A percentile compares a stretch with the other conserved stretches of the same genome.
These are phyloP conservation scores for Caenorhabditis brenneri DNA, from an alignment of 1,140 invertebrate genomes.

Conservation along the genomic window DNA sequence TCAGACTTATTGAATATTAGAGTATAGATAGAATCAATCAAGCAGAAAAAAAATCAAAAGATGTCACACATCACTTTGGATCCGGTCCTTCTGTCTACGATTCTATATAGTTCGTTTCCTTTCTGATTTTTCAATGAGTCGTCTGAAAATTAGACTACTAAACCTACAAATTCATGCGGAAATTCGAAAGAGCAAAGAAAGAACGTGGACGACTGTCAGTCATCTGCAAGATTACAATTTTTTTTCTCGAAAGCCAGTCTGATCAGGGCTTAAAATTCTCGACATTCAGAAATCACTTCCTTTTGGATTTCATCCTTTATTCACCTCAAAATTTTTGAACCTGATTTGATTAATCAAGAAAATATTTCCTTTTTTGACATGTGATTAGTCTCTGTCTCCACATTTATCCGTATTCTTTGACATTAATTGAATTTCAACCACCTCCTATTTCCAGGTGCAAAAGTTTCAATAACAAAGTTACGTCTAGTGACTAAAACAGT, in stretches of 20 bases:
- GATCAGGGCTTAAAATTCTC: too few relatives aligned
- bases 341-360: not conserved
- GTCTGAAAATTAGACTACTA: too few relatives aligned
- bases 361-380: not conserved
- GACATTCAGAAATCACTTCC: not conserved
- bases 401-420: not conserved
- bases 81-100: not conserved
- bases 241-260: too few relatives aligned
- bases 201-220: too few relatives aligned
- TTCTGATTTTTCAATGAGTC: too few relatives aligned
- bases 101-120: not conserved
- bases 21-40: too few relatives aligned
- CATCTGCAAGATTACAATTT: too few relatives aligned
- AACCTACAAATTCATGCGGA: too few relatives aligned
- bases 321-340: too few relatives aligned
- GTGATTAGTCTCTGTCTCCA: not conserved
- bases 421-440: not conserved
- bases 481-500: not conserved
- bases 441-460: conserved; percentile 12
- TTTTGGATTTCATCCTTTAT: not conserved
- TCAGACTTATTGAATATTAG: not conserved
- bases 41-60: too few relatives aligned
- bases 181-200: too few relatives aligned
- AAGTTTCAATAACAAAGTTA: not conserved
- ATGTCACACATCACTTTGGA: not conserved